Evolutionary conservation across 2,888 invertebrate genomes (phyloP).

Genomic region (Esperia sulphurella): DNA sequence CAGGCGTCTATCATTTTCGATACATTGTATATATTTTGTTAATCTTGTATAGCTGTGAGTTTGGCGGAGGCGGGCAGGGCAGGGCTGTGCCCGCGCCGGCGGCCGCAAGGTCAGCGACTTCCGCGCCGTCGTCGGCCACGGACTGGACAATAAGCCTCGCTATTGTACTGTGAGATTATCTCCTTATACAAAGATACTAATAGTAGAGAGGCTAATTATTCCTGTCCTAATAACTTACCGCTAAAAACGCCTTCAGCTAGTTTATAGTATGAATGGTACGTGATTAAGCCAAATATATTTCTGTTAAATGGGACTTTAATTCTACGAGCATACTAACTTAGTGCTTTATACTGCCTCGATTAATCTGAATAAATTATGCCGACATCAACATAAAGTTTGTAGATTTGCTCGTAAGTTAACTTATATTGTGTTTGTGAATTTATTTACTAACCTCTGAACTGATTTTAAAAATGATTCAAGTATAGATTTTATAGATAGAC

Average conservation of each 20-base stretch:
- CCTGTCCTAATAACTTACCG: neutral
- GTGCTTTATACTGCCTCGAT: too few relatives aligned
- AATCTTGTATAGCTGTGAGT: neutral
- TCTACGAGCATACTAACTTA: too few relatives aligned
- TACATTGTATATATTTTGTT: neutral
- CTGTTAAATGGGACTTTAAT: too few relatives aligned
- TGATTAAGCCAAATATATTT: too few relatives aligned
- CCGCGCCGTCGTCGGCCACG: constrained; percentile 29
- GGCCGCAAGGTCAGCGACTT: constrained; percentile 70
- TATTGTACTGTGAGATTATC: constrained; percentile 21
- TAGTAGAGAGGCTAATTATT: constrained; percentile 5
- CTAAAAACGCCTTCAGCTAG: neutral
- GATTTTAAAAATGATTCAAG: too few relatives aligned
- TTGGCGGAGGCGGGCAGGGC: constrained; percentile 27
- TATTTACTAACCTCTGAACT: too few relatives aligned
- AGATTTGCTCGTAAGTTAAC: too few relatives aligned
- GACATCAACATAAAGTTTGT: too few relatives aligned
- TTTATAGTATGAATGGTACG: neutral
- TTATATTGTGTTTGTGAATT: too few relatives aligned
- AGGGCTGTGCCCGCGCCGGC: constrained; percentile 28
- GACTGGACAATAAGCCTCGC: constrained; percentile 42
- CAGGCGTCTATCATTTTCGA: too few relatives aligned
- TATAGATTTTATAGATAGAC: too few relatives aligned
- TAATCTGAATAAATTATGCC: too few relatives aligned
- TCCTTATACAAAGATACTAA: constrained; percentile 11